A percentile compares a stretch with the other conserved stretches of the same genome.
These are phyloP conservation scores for Chionomys nivalis DNA, from an alignment of 2,113 vertebrate genomes.

Conservation along the genomic window DNA sequence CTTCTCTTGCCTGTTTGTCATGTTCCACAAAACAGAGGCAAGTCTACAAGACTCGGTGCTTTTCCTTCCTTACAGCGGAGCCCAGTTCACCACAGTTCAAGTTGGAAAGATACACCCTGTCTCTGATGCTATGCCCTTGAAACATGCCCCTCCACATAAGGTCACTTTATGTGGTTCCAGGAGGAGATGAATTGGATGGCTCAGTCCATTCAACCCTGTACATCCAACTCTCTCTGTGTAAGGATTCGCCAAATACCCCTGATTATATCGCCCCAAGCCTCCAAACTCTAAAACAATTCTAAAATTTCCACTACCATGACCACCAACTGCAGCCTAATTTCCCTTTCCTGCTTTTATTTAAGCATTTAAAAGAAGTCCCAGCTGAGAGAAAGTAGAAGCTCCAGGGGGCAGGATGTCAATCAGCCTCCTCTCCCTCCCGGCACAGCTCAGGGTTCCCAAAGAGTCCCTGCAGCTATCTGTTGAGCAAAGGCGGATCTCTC, in stretches of 20 bases:
- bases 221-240: not conserved
- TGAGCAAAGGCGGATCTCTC: not conserved
- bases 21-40: not conserved
- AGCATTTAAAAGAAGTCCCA: not conserved
- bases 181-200: not conserved
- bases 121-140: not conserved
- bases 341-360: not conserved
- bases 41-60: not conserved
- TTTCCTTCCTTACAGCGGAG: not conserved
- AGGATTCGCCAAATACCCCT: not conserved
- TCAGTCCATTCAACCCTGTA: not conserved
- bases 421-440: accelerated
- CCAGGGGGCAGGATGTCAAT: not conserved
- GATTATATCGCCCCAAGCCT: not conserved
- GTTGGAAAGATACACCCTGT: not conserved
- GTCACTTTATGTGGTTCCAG: not conserved
- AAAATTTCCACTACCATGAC: not conserved
- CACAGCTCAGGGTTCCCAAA: accelerated
- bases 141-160: not conserved
- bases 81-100: not conserved
- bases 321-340: not conserved
- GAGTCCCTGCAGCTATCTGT: not conserved
- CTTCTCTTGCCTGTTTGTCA: not conserved
- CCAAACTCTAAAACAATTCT: not conserved
- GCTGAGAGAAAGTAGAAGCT: not conserved